Evolutionary conservation across 2,888 invertebrate genomes (phyloP).

Genomic region (Trisateles emortualis): DNA sequence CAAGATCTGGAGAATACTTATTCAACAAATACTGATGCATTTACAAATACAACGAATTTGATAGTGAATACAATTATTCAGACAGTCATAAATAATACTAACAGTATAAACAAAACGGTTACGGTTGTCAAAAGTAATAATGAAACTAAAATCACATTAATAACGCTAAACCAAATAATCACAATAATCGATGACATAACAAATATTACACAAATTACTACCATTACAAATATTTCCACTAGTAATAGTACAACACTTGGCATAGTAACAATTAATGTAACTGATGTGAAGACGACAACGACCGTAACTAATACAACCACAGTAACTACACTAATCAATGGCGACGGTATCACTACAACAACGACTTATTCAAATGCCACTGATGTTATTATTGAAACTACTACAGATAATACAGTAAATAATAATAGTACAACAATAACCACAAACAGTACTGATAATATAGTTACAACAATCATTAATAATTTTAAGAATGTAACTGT

Average conservation of each 20-base stretch:
- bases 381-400: constrained; percentile 35
- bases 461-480: constrained; percentile 11
- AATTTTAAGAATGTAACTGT: constrained; percentile 24
- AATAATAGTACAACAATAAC: constrained; percentile 1
- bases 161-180: constrained; percentile 29
- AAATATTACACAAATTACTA: constrained; percentile 32
- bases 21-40: constrained; percentile 15
- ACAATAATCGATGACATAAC: constrained; percentile 27
- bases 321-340: constrained; percentile 23
- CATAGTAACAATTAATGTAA: constrained; percentile 21
- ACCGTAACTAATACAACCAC: constrained; percentile 35
- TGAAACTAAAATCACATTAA: constrained; percentile 25
- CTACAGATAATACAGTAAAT: constrained; percentile 20
- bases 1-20: constrained; percentile 28
- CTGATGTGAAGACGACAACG: constrained; percentile 22
- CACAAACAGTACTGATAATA: constrained; percentile 22
- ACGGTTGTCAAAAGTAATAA: constrained; percentile 22
- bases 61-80: constrained; percentile 21
- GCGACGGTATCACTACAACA: constrained; percentile 26
- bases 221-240: constrained; percentile 31
- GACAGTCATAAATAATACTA: constrained; percentile 26
- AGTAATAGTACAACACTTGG: constrained; percentile 27
- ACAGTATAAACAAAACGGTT: constrained; percentile 9
- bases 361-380: constrained; percentile 37
- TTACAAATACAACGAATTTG: constrained; percentile 27